Conservation (phyloP, 2,797 vertebrate genomes). For the Halcyon smyrnensis region DNA sequence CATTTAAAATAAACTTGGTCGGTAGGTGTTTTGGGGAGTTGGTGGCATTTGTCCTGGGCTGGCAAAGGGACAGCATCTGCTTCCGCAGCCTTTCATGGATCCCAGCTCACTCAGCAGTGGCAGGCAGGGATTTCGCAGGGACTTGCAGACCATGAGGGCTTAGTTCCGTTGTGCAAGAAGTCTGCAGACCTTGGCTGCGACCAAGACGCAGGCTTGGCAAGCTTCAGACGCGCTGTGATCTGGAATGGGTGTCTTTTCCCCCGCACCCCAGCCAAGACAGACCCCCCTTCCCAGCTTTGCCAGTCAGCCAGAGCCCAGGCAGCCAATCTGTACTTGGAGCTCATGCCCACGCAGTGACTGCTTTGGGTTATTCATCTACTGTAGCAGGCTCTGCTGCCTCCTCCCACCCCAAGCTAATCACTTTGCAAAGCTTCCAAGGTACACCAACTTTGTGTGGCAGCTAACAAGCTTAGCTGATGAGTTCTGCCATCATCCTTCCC, state of each 20-base stretch:
- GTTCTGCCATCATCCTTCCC: conserved; percentile 63
- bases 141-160: neutral
- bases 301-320: neutral
- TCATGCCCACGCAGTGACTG: neutral
- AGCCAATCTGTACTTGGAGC: neutral
- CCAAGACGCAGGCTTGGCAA: neutral
- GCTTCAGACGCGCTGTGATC: neutral
- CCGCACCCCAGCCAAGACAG: neutral
- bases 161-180: neutral
- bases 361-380: conserved; percentile 42
- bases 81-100: neutral
- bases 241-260: neutral
- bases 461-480: conserved; percentile 70
- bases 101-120: fast-evolving
- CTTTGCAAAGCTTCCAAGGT: conserved; percentile 61
- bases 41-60: neutral
- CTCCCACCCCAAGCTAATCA: conserved; percentile 57
- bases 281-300: neutral
- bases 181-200: neutral
- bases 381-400: conserved; percentile 48
- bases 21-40: neutral
- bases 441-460: conserved; percentile 52
- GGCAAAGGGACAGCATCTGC: neutral
- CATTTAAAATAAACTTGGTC: neutral
- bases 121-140: neutral